Evolutionary conservation across 2,888 invertebrate genomes (phyloP).

Genomic region (Rhagonycha fulva): DNA sequence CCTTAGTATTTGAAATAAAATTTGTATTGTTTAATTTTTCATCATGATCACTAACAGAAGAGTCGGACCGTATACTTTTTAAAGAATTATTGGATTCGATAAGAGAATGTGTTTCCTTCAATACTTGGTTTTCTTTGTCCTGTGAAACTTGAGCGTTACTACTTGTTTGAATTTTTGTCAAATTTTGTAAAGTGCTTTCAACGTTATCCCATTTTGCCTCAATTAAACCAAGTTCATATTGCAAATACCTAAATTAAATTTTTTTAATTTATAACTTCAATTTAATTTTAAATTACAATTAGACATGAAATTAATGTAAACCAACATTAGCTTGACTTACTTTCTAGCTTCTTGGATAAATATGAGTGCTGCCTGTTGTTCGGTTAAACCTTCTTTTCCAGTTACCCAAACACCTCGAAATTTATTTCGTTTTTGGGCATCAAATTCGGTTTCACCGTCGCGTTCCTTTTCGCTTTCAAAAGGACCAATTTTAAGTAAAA

Average conservation of each 20-base stretch:
- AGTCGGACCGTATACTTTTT: not conserved
- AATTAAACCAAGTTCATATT: constrained; percentile 74
- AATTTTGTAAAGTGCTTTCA: not conserved
- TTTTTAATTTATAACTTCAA: not conserved
- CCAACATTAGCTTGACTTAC: constrained; percentile 3
- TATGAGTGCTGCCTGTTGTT: constrained; percentile 78
- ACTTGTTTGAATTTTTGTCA: not conserved
- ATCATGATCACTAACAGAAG: not conserved
- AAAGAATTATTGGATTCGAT: not conserved
- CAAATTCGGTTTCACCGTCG: constrained; percentile 70
- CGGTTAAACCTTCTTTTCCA: constrained; percentile 79
- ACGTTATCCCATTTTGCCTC: constrained; percentile 69
- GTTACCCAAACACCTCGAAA: constrained; percentile 77
- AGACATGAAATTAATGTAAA: not conserved
- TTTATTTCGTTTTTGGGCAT: constrained; percentile 68
- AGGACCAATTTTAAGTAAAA: constrained; percentile 77
- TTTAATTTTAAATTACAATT: not conserved
- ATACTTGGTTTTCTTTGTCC: not conserved
- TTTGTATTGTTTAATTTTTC: not conserved
- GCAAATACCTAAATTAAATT: constrained; percentile 54
- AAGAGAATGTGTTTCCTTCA: not conserved
- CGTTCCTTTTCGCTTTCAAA: constrained; percentile 82
- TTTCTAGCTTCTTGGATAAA: constrained; percentile 79
- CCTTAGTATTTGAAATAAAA: not conserved
- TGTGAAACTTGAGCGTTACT: not conserved